Conservation (phyloP, 1,140 invertebrate genomes). For the Octopus sinensis region DNA sequence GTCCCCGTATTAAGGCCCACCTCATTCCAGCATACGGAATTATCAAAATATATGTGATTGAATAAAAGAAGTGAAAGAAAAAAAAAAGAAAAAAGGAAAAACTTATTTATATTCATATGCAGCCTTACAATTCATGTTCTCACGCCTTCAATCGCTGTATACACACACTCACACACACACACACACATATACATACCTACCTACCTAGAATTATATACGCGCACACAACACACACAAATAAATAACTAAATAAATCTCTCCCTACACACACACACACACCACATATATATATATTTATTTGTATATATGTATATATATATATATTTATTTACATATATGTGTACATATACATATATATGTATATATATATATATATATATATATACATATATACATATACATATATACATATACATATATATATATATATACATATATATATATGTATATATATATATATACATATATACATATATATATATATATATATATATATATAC, state of each 20-base stretch:
- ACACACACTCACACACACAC: not conserved
- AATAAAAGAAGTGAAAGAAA: not conserved
- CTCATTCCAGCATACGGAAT: not conserved
- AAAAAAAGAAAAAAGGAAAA: not conserved
- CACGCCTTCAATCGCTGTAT: not conserved
- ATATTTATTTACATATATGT: not conserved
- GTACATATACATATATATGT: not conserved
- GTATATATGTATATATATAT: not conserved
- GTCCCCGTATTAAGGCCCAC: not conserved
- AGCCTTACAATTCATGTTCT: not conserved
- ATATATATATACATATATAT: constrained; percentile 10
- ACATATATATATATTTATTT: no score
- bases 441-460: not conserved
- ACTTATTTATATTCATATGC: not conserved
- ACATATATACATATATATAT: not conserved
- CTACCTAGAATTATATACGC: no score
- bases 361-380: not conserved
- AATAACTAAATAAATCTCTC: no score
- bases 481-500: not conserved
- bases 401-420: constrained; percentile 7
- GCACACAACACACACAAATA: no score
- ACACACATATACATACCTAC: not conserved
- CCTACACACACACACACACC: no score
- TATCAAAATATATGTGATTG: not conserved
- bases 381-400: not conserved